These are phyloP conservation scores for Sarcophaga caerulescens DNA, from an alignment of 2,888 invertebrate species.

Conservation along the genomic window DNA sequence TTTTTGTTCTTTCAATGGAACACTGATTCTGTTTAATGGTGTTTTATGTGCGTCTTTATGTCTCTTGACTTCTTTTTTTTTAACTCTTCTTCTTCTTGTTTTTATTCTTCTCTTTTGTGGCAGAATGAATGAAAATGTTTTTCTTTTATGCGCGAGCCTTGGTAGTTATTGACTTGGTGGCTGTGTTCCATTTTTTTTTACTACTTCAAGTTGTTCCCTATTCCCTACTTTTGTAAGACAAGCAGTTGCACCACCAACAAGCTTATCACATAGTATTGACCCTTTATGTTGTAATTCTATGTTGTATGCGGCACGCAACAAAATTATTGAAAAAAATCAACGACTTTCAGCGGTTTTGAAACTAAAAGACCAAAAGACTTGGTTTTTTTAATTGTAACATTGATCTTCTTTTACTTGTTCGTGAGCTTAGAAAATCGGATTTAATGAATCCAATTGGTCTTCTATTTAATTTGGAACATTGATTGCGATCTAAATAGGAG, in stretches of 20 bases:
- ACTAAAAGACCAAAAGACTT: not conserved
- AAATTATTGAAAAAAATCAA: not conserved
- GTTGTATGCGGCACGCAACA: conserved; percentile 53
- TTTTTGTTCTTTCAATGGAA: conserved; percentile 81
- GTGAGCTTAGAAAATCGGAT: not conserved
- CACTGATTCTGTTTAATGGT: conserved; percentile 78
- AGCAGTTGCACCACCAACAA: not conserved
- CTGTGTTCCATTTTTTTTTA: not conserved
- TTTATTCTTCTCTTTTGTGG: not conserved
- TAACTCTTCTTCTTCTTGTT: not conserved
- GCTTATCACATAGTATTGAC: not conserved
- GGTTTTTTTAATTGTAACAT: not conserved
- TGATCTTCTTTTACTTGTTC: not conserved
- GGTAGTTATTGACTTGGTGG: conserved; percentile 17
- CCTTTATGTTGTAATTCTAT: not conserved
- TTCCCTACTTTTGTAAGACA: conserved; percentile 6
- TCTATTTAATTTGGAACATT: too few species aligned
- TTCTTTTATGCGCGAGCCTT: conserved; percentile 22
- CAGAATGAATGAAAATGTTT: not conserved
- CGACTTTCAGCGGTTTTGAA: not conserved
- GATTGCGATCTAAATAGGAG: too few species aligned
- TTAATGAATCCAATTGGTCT: not conserved
- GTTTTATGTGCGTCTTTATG: conserved; percentile 64
- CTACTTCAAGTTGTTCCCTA: not conserved
- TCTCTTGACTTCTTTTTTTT: conserved; percentile 28